phyloP scores from a whole-genome alignment of 1,140 invertebrate genomes.

The Drosophila miranda region DNA sequence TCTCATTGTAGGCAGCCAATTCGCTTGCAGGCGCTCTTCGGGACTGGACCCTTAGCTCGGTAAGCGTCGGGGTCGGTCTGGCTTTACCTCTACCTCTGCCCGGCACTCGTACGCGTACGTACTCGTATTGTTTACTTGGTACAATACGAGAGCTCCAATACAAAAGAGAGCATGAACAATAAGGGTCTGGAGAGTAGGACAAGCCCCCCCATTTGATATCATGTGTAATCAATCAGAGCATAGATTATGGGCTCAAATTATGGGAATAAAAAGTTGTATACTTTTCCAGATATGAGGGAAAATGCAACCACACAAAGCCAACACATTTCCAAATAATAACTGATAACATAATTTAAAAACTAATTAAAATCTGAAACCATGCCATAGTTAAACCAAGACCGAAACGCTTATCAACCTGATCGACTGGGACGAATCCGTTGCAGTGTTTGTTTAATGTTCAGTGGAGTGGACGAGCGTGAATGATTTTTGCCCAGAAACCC shows the following conservation, averaged over 20 bases:
- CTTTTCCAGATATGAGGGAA: background rate
- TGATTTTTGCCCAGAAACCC: constrained; percentile 26
- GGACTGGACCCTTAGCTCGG: constrained; percentile 26
- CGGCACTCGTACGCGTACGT: constrained; percentile 17
- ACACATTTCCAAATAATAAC: no score
- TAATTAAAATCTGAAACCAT: no score
- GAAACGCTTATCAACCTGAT: background rate
- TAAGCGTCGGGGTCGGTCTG: constrained; percentile 17
- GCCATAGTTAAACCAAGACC: background rate
- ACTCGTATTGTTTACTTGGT: constrained; percentile 59
- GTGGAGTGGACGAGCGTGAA: constrained; percentile 21
- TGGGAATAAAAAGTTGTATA: no score
- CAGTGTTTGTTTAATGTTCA: constrained; percentile 8
- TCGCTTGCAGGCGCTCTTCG: constrained; percentile 58
- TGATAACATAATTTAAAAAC: no score
- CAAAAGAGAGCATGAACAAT: constrained; percentile 69
- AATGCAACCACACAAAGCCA: background rate
- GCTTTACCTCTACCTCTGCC: background rate
- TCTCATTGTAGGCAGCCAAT: constrained; percentile 61
- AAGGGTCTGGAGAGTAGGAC: constrained; percentile 28
- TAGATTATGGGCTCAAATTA: background rate
- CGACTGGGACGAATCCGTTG: constrained; percentile 31
- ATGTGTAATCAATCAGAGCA: constrained; percentile 16
- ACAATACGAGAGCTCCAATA: constrained; percentile 52
- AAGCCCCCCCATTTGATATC: constrained; percentile 47